Conservation (phyloP, 2,113 vertebrate species). For the Osmerus eperlanus region DNA sequence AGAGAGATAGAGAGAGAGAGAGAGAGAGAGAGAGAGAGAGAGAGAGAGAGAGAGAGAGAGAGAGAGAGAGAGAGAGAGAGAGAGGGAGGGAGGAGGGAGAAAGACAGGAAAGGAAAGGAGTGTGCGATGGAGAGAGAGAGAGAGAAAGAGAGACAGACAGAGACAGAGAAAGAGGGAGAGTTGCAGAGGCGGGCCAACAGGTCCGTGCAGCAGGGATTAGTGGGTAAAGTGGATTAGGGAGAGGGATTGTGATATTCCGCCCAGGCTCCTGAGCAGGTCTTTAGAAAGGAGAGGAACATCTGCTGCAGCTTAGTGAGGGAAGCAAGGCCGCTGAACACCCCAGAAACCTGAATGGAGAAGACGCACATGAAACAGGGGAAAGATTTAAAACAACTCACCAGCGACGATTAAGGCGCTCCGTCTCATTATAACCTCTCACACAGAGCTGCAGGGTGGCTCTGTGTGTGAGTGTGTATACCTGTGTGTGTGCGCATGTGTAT, state of each 20-base stretch:
- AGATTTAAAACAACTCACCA: slow-evolving; percentile 54
- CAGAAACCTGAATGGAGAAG: slow-evolving; percentile 51
- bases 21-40: neutral
- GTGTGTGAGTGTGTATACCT: slow-evolving; percentile 28
- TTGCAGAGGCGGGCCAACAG: slow-evolving; percentile 60
- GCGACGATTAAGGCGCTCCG: neutral
- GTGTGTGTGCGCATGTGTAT: slow-evolving; percentile 11
- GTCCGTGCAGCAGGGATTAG: slow-evolving; percentile 69
- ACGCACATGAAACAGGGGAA: slow-evolving; percentile 30
- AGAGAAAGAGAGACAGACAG: slow-evolving; percentile 8
- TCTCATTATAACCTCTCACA: slow-evolving; percentile 9
- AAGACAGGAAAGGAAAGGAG: neutral
- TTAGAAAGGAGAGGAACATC: slow-evolving; percentile 71
- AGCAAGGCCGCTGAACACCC: slow-evolving; percentile 52
- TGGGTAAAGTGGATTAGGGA: slow-evolving; percentile 71
- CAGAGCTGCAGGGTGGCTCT: slow-evolving; percentile 38
- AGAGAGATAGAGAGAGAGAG: too few species aligned
- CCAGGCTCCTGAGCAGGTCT: slow-evolving; percentile 65
- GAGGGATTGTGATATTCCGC: slow-evolving; percentile 68
- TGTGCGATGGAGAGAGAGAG: slow-evolving; percentile 7
- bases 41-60: neutral
- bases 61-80: neutral
- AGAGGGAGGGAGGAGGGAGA: neutral
- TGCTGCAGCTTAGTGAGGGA: slow-evolving; percentile 66
- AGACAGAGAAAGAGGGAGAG: slow-evolving; percentile 38